Base-by-base conservation (phyloP, 2,113 vertebrate genomes). In the Actinemys pallida region DNA sequence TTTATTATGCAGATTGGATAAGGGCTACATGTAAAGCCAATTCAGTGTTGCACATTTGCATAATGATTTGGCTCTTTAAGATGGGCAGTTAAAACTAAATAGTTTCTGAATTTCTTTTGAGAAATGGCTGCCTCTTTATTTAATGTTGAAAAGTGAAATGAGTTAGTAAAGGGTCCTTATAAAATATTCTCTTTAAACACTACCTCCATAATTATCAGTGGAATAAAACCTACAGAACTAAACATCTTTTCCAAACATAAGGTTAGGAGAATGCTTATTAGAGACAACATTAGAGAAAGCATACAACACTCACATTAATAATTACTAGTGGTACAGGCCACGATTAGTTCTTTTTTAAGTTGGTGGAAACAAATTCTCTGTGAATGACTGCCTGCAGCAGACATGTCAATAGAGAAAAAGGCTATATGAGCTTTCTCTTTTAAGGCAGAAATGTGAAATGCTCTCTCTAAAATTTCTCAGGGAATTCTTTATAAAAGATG, bases 21-120 rank as follows among this genome's bases (percentile, higher is more conserved):
- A 86, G 94, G 87, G 29, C 56, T 0, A 25, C 65, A 45, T 84
- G 57, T 81, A 83, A 56, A 93, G 79, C 90, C 94, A 86, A 8
- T 84, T 93, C 90, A 76, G 81, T 90, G 69, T 39, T 81, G 9
- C 19, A 0, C 19, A 90, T 98, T 98, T 98, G 88, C 95, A 93
- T 98, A 98, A 95, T 89, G 53, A 95, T 97, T 89, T 81, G 31
- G 81, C 93, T 97, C 94, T 97, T 81, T 27, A 95, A 97, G 92
- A 94, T 84, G 88, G 53, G 75, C 93, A 94, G 96, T 98, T 97
- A 96, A 96, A 94, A 93, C 72, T 59, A 95, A 94, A 97, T 92
- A 94, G 93, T 92, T 96, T 91, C 84, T 94, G 80, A 96, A 94
- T 98, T 96, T 96, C 89, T 97, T 97, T 97, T 96, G 42, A 97